A percentile compares a stretch with the other conserved stretches of the same genome.
phyloP scores from a whole-genome alignment of 2,797 vertebrate genomes.

The Ctenosaura bakeri region DNA sequence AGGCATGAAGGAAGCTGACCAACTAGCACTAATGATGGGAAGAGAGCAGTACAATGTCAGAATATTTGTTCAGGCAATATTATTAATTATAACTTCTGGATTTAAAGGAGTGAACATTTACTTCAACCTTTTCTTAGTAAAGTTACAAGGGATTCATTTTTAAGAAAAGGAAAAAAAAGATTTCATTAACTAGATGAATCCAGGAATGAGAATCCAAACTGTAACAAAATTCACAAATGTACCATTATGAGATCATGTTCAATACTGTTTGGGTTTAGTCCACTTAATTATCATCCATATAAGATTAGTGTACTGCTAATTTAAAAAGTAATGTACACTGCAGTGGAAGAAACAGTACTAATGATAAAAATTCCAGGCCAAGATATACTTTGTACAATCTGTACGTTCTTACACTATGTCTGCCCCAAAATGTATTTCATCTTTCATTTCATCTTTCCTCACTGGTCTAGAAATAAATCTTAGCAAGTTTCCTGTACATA shows the following conservation, averaged over 20 bases:
- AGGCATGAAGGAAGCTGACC: constrained; percentile 31
- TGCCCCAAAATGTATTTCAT: not conserved
- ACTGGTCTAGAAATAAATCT: constrained; percentile 21
- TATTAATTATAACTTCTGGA: not conserved
- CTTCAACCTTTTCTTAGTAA: constrained; percentile 3
- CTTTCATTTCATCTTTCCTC: constrained; percentile 10
- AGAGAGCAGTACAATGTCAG: not conserved
- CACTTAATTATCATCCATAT: constrained; percentile 53
- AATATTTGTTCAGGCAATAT: constrained; percentile 2
- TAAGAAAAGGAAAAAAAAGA: not conserved
- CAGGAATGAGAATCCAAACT: constrained; percentile 1
- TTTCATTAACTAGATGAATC: not conserved
- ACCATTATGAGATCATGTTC: not conserved
- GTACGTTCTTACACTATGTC: constrained; percentile 14
- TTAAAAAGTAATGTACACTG: constrained; percentile 61
- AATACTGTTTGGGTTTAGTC: constrained; percentile 29
- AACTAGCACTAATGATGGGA: not conserved
- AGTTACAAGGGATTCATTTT: not conserved
- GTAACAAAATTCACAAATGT: not conserved
- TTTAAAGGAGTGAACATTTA: not conserved
- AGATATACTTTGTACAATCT: constrained; percentile 36
- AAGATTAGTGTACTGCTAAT: constrained; percentile 54
- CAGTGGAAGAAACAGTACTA: constrained; percentile 65
- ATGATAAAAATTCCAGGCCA: constrained; percentile 60
- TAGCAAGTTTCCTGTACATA: not conserved